Conservation (phyloP, 2,888 invertebrate genomes). For the Plagodis dolabraria region DNA sequence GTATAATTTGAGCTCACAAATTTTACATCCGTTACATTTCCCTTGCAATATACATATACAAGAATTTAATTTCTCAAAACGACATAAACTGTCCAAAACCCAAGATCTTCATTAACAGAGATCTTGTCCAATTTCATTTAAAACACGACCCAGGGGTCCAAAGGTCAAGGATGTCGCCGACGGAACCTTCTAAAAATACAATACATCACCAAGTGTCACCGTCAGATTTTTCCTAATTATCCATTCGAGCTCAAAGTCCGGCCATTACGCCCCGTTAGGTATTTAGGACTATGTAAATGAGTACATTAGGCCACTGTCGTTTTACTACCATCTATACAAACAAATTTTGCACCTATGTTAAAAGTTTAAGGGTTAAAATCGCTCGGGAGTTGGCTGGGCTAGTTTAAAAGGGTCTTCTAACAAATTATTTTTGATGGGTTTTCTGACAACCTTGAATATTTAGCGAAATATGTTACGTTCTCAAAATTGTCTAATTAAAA, state of each 20-base stretch:
- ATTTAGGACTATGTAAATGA: constrained; percentile 34
- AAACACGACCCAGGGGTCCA: constrained; percentile 16
- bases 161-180: constrained; percentile 21
- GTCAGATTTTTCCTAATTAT: constrained; percentile 40
- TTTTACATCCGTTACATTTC: neutral
- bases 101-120: constrained; percentile 16
- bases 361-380: constrained; percentile 5
- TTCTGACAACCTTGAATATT: constrained; percentile 14
- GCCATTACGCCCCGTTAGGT: constrained; percentile 28
- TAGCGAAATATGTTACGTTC: constrained; percentile 9
- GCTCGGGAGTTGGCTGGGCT: neutral
- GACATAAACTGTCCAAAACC: constrained; percentile 11
- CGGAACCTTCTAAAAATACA: constrained; percentile 21
- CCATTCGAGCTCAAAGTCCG: constrained; percentile 30
- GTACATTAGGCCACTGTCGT: constrained; percentile 25
- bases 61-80: constrained; percentile 4
- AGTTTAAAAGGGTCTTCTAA: constrained; percentile 15
- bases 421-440: constrained; percentile 33
- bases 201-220: constrained; percentile 27
- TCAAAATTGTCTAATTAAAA: constrained; percentile 16
- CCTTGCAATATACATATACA: neutral
- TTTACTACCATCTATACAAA: constrained; percentile 2
- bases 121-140: constrained; percentile 21
- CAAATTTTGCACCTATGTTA: constrained; percentile 10
- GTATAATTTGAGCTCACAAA: too few species aligned